A percentile compares a stretch with the other conserved stretches of the same genome.
Conservation (phyloP, 2,797 vertebrate genomes). For the Cygnus olor region DNA sequence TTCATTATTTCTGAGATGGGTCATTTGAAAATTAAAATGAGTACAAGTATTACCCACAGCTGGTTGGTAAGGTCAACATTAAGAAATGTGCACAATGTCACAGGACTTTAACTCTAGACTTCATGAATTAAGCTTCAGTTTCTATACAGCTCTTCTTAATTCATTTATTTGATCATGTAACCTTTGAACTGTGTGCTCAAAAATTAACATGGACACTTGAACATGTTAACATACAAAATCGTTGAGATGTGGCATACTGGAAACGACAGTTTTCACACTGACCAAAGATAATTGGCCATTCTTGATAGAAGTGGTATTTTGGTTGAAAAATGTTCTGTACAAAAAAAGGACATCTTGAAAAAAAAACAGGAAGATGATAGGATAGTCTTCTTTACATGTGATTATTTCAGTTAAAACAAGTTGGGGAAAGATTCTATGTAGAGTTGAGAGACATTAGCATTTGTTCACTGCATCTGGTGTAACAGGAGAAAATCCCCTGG, state of each 20-base stretch:
- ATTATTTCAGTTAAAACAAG: no score
- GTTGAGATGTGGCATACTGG: neutral
- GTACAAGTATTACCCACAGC: neutral
- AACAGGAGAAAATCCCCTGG: conserved; percentile 49
- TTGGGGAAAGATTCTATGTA: neutral
- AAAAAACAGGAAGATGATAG: neutral
- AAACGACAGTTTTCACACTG: neutral
- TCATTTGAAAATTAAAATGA: neutral
- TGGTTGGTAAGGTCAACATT: neutral
- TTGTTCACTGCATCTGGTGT: conserved; percentile 48
- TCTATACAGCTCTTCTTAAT: neutral
- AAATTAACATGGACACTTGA: neutral
- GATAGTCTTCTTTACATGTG: no score
- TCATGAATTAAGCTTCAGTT: neutral
- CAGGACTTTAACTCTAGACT: neutral
- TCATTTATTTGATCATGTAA: neutral
- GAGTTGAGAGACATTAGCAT: conserved; percentile 55
- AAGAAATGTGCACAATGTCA: neutral
- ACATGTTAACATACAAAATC: neutral
- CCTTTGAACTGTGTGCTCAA: neutral
- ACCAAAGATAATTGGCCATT: neutral
- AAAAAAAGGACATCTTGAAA: neutral
- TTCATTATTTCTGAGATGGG: neutral
- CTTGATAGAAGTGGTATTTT: neutral
- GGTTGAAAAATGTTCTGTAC: neutral